Conservation (phyloP, 1,140 invertebrate genomes). For the Drosophila ironensis region DNA sequence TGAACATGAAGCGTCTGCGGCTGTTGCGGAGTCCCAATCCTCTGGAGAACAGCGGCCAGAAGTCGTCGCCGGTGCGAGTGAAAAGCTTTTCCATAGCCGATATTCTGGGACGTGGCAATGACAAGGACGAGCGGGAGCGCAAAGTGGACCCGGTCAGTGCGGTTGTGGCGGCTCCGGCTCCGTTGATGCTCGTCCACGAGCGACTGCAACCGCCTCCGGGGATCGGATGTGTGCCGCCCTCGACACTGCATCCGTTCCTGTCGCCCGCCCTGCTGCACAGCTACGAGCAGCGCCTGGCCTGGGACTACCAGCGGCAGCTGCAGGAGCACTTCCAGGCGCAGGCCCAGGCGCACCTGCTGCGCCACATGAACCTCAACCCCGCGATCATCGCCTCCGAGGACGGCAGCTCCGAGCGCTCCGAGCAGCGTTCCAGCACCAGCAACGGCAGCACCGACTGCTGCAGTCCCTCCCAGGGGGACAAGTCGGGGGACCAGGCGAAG, state of each 20-base stretch:
- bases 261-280: constrained; percentile 72
- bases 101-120: constrained; percentile 88
- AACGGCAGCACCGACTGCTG: constrained; percentile 86
- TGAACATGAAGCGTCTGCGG: constrained; percentile 85
- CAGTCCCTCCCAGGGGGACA: constrained; percentile 83
- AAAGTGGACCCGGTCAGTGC: constrained; percentile 4
- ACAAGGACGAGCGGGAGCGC: constrained; percentile 2
- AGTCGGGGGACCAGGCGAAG: not conserved
- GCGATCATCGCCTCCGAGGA: constrained; percentile 76
- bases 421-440: constrained; percentile 82
- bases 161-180: not conserved
- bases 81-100: constrained; percentile 96
- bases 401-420: constrained; percentile 83
- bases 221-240: constrained; percentile 3
- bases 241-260: constrained; percentile 66
- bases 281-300: constrained; percentile 83
- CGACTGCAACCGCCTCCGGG: constrained; percentile 15
- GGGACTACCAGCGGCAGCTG: constrained; percentile 84
- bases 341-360: constrained; percentile 56
- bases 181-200: constrained; percentile 15
- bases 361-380: constrained; percentile 80
- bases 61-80: constrained; percentile 83
- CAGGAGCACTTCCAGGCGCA: constrained; percentile 82
- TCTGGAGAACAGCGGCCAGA: constrained; percentile 3
- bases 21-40: constrained; percentile 52